Base-by-base conservation (phyloP, 2,113 vertebrate species). In the Tapirus terrestris region DNA sequence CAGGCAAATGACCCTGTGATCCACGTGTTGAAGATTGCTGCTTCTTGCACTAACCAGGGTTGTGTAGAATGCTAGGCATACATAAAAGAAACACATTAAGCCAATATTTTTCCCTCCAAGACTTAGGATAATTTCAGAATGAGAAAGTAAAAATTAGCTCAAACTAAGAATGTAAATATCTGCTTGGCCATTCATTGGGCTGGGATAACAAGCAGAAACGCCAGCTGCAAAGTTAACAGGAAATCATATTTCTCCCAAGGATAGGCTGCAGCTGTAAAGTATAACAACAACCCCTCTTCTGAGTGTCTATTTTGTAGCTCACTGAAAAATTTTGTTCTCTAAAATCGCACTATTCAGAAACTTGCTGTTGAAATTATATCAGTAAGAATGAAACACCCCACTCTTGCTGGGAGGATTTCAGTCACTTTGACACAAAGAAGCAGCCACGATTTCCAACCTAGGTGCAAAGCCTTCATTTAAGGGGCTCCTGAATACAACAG, bases 181-280 rank as follows among this genome's bases (percentile, higher is more conserved):
- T 80, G 12, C 33, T 83, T 83, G 43, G 39, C 16, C n/a, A 63
- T 51, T 90, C 20, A 77, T 75, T 93, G 65, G 51, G 58, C 23
- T 89, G 45, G 72, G 31, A 93, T 92, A 81, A 89, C 8, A 67
- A 61, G 61, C 61, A 88, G 81, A 83, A 97, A 72, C n/a, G 5
- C 48, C 29, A 77, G 29, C 65, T 53, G 2, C 70, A 87, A 68
- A 86, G 33, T 79, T 83, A 90, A 81, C 3, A 51, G 86, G 76
- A 86, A 82, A 70, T 76, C 85, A 36, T 77, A 61, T 61, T 61
- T 81, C 20, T 70, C 36, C 33, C 70, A 79, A 45, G 87, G 16
- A 68, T 61, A 81, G 21, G 25, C 39, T 70, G 39, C 33, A 23
- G 20, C 43, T 81, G 12, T 79, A 63, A 79, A 92, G n/a, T 79